A percentile compares a stretch with the other conserved stretches of the same genome.
These are phyloP conservation scores for Drosophila gunungcola DNA, from an alignment of 1,140 invertebrate genomes.

Conservation along the genomic window DNA sequence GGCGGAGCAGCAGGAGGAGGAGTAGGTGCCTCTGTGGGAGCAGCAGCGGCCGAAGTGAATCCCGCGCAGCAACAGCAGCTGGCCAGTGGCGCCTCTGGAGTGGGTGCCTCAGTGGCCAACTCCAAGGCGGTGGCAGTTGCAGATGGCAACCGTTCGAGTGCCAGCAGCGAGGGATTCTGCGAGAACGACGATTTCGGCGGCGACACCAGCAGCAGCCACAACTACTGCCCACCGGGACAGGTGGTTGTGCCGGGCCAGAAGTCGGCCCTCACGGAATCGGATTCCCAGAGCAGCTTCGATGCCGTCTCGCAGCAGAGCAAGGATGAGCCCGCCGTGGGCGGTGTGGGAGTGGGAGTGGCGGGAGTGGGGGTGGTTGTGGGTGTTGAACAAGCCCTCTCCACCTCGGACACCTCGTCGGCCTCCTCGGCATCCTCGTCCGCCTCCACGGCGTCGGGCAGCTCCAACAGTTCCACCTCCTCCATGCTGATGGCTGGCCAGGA, in stretches of 20 bases:
- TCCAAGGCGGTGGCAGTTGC: conserved; percentile 15
- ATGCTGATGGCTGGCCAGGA: conserved; percentile 64
- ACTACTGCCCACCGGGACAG: conserved; percentile 64
- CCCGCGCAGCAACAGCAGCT: conserved; percentile 14
- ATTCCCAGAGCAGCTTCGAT: conserved; percentile 76
- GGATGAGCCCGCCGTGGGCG: conserved; percentile 32
- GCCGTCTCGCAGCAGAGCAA: conserved; percentile 68
- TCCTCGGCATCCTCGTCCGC: conserved; percentile 70
- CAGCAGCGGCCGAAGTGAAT: conserved; percentile 11
- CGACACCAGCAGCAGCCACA: conserved; percentile 82
- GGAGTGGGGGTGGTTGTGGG: conserved; percentile 23
- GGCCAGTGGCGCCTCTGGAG: conserved; percentile 2
- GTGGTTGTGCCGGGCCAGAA: conserved; percentile 44
- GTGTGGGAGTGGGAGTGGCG: conserved; percentile 15
- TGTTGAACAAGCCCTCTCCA: conserved; percentile 61
- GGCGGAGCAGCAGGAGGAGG: background rate
- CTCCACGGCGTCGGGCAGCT: conserved; percentile 71
- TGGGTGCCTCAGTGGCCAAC: conserved; percentile 1
- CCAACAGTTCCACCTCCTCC: conserved; percentile 76
- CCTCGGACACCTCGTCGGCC: conserved; percentile 73
- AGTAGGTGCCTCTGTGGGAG: background rate
- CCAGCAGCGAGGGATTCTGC: conserved; percentile 97
- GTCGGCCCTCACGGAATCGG: conserved; percentile 63
- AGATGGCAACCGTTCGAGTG: conserved; percentile 95
- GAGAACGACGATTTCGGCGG: conserved; percentile 93